Percentiles rank a stretch among this genome's conserved stretches.
phyloP scores from a whole-genome alignment of 2,888 invertebrate species.

The Exocentrus adspersus region DNA sequence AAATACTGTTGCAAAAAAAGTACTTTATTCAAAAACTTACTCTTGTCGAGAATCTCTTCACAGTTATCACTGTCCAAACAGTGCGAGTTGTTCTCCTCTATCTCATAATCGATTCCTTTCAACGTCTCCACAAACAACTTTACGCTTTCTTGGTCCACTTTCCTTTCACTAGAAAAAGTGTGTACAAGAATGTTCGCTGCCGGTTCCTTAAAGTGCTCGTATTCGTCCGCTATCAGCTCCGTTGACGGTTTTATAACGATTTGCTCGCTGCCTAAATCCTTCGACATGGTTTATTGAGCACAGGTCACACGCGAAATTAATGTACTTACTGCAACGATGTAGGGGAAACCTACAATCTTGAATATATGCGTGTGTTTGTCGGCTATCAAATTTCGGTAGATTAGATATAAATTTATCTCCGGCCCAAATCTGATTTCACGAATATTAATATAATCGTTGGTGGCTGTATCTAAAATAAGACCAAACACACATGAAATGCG shows the following conservation, averaged over 20 bases:
- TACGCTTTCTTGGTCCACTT: constrained; percentile 37
- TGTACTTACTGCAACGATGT: background rate
- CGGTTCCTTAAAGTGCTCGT: constrained; percentile 43
- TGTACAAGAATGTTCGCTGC: constrained; percentile 39
- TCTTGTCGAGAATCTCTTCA: constrained; percentile 33
- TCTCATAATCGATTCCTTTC: constrained; percentile 37
- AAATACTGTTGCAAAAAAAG: too few relatives aligned
- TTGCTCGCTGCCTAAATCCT: too few relatives aligned
- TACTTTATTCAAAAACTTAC: constrained; percentile 46
- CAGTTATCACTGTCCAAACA: constrained; percentile 37
- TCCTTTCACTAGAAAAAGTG: constrained; percentile 30
- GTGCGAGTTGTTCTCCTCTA: constrained; percentile 39
- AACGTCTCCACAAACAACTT: constrained; percentile 39
- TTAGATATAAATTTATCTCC: constrained; percentile 4
- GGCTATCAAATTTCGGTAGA: constrained; percentile 2
- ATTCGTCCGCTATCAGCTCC: constrained; percentile 59
- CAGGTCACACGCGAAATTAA: too few relatives aligned
- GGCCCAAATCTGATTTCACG: background rate
- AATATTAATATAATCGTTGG: background rate
- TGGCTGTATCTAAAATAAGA: too few relatives aligned
- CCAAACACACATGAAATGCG: too few relatives aligned
- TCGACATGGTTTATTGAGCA: too few relatives aligned
- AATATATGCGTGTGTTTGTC: background rate
- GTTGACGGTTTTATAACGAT: constrained; percentile 56
- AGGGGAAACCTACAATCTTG: background rate